Percentiles rank a stretch among this genome's conserved stretches.
phyloP scores from a whole-genome alignment of 1,140 invertebrate species.

The Pseudomyrmex sp. region DNA sequence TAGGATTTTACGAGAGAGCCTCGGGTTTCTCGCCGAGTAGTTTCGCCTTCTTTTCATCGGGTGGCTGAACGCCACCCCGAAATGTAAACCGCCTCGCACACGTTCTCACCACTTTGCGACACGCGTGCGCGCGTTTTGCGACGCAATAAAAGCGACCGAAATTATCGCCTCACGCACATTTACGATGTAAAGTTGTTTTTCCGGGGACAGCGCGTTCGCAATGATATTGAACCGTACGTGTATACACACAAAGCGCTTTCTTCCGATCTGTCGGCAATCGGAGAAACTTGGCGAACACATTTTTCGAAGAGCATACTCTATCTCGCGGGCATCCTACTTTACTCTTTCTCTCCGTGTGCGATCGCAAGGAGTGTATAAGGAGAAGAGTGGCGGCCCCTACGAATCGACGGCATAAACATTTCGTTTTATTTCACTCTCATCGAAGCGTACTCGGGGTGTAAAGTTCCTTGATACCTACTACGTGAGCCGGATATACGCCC shows the following conservation, averaged over 20 bases:
- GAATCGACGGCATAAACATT: conserved; percentile 67
- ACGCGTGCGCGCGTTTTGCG: neutral
- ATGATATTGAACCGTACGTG: conserved; percentile 6
- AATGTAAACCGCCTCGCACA: conserved; percentile 47
- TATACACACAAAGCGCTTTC: neutral
- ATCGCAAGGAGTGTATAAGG: conserved; percentile 37
- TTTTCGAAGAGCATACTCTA: conserved; percentile 29
- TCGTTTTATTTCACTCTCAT: conserved; percentile 70
- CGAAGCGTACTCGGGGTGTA: conserved; percentile 63
- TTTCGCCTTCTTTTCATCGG: conserved; percentile 18
- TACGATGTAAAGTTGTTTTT: conserved; percentile 28
- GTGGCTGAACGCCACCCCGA: conserved; percentile 1
- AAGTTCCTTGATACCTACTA: conserved; percentile 68
- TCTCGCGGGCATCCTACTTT: conserved; percentile 31
- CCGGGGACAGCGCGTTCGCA: neutral
- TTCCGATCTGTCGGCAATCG: neutral
- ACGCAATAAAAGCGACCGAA: neutral
- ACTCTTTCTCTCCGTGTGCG: conserved; percentile 15
- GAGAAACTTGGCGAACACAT: conserved; percentile 13
- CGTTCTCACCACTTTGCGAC: neutral
- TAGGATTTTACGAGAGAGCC: conserved; percentile 30
- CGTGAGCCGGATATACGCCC: conserved; percentile 54
- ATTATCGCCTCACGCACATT: conserved; percentile 22
- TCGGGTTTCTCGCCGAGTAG: conserved; percentile 16
- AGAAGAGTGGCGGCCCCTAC: conserved; percentile 35